These are phyloP conservation scores for Encarsia formosa DNA, from an alignment of 2,888 invertebrate species.

Conservation along the genomic window DNA sequence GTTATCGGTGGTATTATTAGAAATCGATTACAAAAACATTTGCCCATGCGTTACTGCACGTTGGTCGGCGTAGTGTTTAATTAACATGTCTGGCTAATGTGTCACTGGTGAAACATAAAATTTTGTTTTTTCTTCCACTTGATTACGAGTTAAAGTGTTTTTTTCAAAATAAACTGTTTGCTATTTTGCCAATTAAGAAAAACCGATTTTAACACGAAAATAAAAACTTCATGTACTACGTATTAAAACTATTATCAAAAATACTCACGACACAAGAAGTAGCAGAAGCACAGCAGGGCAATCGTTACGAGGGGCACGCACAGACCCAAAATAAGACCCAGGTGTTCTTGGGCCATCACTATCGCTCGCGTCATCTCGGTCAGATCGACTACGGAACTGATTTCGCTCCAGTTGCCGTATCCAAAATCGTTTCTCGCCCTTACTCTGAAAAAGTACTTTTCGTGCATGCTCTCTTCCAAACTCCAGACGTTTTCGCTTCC, in stretches of 20 bases:
- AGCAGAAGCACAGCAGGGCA: conserved; percentile 46
- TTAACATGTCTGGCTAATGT: too few relatives aligned
- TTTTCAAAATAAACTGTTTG: too few relatives aligned
- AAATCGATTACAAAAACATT: too few relatives aligned
- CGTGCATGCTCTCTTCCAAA: conserved; percentile 57
- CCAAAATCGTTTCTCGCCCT: conserved; percentile 77
- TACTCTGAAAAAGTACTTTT: conserved; percentile 69
- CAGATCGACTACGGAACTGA: conserved; percentile 62
- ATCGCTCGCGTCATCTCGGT: conserved; percentile 50
- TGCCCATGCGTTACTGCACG: too few relatives aligned
- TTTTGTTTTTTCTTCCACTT: too few relatives aligned
- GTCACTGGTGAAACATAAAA: too few relatives aligned
- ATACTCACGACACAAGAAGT: conserved; percentile 56
- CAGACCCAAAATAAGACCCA: conserved; percentile 61
- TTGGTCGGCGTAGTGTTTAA: too few relatives aligned
- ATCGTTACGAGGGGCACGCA: conserved; percentile 56
- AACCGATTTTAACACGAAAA: too few relatives aligned
- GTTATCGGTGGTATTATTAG: too few relatives aligned
- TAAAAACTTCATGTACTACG: too few relatives aligned
- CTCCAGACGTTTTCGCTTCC: conserved; percentile 81
- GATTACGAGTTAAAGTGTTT: too few relatives aligned
- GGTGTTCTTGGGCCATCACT: conserved; percentile 54
- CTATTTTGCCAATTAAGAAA: too few relatives aligned
- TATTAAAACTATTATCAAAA: background rate
- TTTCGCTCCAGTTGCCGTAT: conserved; percentile 72